Evolutionary conservation across 2,797 vertebrate genomes (phyloP).

Genomic region (Tolypeutes matacus): DNA sequence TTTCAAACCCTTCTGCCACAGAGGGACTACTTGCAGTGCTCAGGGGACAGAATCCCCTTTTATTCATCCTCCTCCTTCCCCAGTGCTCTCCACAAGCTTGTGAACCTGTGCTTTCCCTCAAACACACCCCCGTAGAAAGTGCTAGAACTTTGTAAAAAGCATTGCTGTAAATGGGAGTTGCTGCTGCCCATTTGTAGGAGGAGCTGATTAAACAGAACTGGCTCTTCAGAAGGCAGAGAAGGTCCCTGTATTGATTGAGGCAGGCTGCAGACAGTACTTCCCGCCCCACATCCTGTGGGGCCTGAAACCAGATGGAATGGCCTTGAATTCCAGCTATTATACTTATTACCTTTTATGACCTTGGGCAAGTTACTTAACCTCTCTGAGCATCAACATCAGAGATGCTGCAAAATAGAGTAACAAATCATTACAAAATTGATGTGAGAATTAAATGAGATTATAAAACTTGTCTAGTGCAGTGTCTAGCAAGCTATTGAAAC

Average conservation of each 20-base stretch:
- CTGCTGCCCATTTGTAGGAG: neutral
- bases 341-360: neutral
- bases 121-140: neutral
- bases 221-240: neutral
- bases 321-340: neutral
- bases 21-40: neutral
- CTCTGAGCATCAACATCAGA: neutral
- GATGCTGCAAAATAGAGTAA: slow-evolving; percentile 28
- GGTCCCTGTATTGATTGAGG: neutral
- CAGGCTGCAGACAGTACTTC: neutral
- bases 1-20: neutral
- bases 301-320: neutral
- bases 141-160: neutral
- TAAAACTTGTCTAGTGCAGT: neutral
- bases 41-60: neutral
- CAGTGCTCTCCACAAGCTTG: neutral
- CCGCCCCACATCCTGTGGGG: neutral
- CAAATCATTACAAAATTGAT: neutral
- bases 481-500: neutral
- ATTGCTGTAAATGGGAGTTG: neutral
- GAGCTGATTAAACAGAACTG: neutral
- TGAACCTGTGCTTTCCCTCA: neutral
- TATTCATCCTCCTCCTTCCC: neutral
- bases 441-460: neutral
- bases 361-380: neutral